A percentile compares a stretch with the other conserved stretches of the same genome.
Evolutionary conservation across 2,113 vertebrate genomes (phyloP).

Genomic region (Rhegmatorhina hoffmannsi): DNA sequence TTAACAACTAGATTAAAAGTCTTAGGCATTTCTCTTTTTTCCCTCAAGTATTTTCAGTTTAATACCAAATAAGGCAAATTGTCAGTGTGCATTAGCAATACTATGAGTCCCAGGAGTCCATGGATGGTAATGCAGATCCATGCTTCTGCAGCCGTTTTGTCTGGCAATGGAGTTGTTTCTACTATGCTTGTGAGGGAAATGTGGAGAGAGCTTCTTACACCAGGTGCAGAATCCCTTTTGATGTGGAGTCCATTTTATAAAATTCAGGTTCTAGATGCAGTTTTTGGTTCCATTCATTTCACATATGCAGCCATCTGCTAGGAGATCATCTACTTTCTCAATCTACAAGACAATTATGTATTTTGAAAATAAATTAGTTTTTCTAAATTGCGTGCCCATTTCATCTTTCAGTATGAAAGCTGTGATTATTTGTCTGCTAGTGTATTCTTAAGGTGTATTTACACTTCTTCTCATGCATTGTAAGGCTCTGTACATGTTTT

Average conservation of each 20-base stretch:
- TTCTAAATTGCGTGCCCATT: not conserved
- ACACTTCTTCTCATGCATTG: not conserved
- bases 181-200: not conserved
- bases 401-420: slow-evolving; percentile 7
- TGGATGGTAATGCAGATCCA: not conserved
- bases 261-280: not conserved
- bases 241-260: not conserved
- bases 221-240: not conserved
- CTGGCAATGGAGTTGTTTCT: not conserved
- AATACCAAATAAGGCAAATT: not conserved
- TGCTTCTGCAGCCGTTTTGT: not conserved
- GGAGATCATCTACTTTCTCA: not conserved
- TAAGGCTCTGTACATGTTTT: not conserved
- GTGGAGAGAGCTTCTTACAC: not conserved
- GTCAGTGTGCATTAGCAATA: not conserved
- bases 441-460: slow-evolving; percentile 23
- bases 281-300: not conserved
- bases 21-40: not conserved
- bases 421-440: slow-evolving; percentile 28
- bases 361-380: slow-evolving; percentile 18
- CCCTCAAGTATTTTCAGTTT: not conserved
- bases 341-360: not conserved
- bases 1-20: not conserved
- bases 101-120: fast-evolving
- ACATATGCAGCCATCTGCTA: not conserved